Evolutionary conservation across 2,888 invertebrate genomes (phyloP).

Genomic region (Automeris io): DNA sequence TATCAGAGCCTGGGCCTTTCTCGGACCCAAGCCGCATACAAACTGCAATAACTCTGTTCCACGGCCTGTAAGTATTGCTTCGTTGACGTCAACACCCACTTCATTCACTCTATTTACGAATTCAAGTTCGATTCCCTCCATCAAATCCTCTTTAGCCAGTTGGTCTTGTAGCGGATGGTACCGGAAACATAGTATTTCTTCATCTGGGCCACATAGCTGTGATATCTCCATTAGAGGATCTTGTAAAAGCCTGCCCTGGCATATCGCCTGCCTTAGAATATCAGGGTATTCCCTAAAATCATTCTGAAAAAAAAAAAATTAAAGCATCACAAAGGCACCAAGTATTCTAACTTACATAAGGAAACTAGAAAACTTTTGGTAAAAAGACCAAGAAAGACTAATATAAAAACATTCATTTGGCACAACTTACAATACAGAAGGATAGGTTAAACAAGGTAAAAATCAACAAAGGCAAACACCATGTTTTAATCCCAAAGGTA

Average conservation of each 20-base stretch:
- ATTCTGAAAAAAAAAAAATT: constrained; percentile 49
- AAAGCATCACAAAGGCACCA: no score
- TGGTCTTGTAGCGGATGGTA: constrained; percentile 93
- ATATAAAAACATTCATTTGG: no score
- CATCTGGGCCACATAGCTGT: constrained; percentile 96
- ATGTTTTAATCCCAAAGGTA: no score
- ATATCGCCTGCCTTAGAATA: constrained; percentile 93
- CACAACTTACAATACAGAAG: no score
- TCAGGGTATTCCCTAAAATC: constrained; percentile 97
- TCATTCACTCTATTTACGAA: constrained; percentile 97
- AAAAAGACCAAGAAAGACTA: no score
- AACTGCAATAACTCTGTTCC: constrained; percentile 95
- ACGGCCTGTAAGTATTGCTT: constrained; percentile 92
- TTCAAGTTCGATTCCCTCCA: constrained; percentile 91
- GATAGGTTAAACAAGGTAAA: no score
- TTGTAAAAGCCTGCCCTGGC: constrained; percentile 93
- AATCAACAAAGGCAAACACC: no score
- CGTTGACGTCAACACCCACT: constrained; percentile 98
- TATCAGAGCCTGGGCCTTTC: constrained; percentile 92
- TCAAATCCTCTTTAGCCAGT: constrained; percentile 88
- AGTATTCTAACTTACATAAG: no score
- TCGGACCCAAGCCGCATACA: constrained; percentile 96
- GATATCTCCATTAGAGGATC: constrained; percentile 98
- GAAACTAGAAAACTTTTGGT: no score
- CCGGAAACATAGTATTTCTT: constrained; percentile 95